phyloP scores from a whole-genome alignment of 2,888 invertebrate genomes.

The Drosophila merina region DNA sequence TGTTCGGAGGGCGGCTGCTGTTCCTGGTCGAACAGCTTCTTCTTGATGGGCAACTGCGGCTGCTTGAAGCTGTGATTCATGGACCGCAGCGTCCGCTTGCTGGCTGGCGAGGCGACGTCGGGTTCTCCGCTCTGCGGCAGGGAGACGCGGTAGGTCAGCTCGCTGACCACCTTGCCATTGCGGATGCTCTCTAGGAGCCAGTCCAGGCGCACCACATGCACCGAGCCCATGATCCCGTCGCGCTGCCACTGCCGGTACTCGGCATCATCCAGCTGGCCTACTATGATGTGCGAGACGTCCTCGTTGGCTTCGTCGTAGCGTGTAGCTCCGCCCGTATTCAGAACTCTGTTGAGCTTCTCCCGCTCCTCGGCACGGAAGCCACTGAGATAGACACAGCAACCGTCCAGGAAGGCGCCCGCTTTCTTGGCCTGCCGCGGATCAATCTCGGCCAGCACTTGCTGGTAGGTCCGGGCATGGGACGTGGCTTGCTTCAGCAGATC shows the following conservation, averaged over 20 bases:
- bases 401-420: conserved; percentile 93
- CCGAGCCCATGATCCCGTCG: conserved; percentile 66
- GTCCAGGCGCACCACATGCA: conserved; percentile 86
- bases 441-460: conserved; percentile 82
- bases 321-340: conserved; percentile 93
- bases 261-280: conserved; percentile 86
- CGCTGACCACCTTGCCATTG: conserved; percentile 85
- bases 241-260: conserved; percentile 84
- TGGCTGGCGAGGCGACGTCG: conserved; percentile 86
- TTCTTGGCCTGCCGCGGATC: conserved; percentile 88
- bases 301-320: conserved; percentile 90
- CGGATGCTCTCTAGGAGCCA: conserved; percentile 92
- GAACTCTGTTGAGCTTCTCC: conserved; percentile 88
- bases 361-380: conserved; percentile 87
- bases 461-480: conserved; percentile 38
- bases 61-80: conserved; percentile 84
- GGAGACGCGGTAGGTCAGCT: conserved; percentile 79
- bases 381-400: conserved; percentile 90
- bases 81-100: conserved; percentile 85
- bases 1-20: not conserved
- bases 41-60: conserved; percentile 76
- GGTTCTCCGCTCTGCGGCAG: conserved; percentile 71
- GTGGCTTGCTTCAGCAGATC: conserved; percentile 62
- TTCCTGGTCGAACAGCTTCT: conserved; percentile 67
- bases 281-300: conserved; percentile 91